Evolutionary conservation across 2,888 invertebrate species (phyloP), one percentile per base, ranked within the genome.

Genomic region (Gonocerus acuteangulatus): DNA sequence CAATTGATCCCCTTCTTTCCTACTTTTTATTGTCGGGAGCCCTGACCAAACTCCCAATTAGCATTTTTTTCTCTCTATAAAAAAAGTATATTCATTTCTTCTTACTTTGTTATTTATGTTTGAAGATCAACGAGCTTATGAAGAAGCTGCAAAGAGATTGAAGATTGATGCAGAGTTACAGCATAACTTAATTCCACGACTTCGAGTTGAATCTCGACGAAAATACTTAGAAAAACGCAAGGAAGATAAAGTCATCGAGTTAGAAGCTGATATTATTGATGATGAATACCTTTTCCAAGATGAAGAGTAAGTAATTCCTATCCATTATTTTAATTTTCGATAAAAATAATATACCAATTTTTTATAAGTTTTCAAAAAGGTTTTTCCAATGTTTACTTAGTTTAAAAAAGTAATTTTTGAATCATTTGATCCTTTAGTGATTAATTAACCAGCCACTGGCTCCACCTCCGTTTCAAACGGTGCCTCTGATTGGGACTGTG

Each of bases 161-260:
- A 89, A 94, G 74, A 72, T 95, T 68, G 94, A 95, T 76, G 82
- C 84, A 34, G 87, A 92, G 70, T 67, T 66, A 48, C 80, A 89
- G 49, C 89, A 89, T 59, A 90, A 88, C 73, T 80, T 95, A 67
- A 77, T 99, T 54, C 94, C 95, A 0, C 87, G 89, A 71, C 74
- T 99, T 21, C 80, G 99, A 34, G 79, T 94, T 16, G 89, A 95
- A 72, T 96, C 97, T 0, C 82, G 99, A 22, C 79, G 95, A 48
- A 89, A 92, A 71, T 99, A 99, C 74, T 79, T 99, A 69, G 89
- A 90, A 72, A 99, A 97, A 74, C 81, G 99, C 48, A 95, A 95
- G 75, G 92, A 89, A 62, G 97, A 99, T 72, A 99, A 99, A 77
- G 83, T 97, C 34, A 84, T 88, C 9, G 96, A 99, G 73, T 76